phyloP scores from a whole-genome alignment of 2,888 invertebrate species.

The Agriopis aurantiaria region DNA sequence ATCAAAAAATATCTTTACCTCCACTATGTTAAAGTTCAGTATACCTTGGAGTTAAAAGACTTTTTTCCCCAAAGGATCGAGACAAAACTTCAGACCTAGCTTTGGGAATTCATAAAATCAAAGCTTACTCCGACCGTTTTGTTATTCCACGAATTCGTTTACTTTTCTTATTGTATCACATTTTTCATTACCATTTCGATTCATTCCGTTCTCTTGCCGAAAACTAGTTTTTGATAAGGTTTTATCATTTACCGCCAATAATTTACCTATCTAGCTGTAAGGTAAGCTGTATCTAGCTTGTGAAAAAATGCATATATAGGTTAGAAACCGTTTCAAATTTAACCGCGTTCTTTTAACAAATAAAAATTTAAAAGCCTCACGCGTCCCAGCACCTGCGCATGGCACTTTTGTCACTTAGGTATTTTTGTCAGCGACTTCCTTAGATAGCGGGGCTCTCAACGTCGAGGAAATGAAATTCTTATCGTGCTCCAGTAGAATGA shows the following conservation, averaged over 20 bases:
- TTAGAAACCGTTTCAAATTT: neutral
- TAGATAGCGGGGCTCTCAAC: conserved; percentile 79
- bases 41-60: conserved; percentile 43
- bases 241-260: neutral
- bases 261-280: too few relatives aligned
- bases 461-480: conserved; percentile 86
- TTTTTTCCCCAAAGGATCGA: conserved; percentile 69
- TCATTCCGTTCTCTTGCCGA: conserved; percentile 5
- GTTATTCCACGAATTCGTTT: conserved; percentile 70
- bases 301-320: neutral
- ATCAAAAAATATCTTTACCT: conserved; percentile 59
- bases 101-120: conserved; percentile 84
- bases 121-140: conserved; percentile 66
- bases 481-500: conserved; percentile 81
- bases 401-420: conserved; percentile 83
- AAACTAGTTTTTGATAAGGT: conserved; percentile 10
- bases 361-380: conserved; percentile 32
- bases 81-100: conserved; percentile 81
- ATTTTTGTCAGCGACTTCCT: conserved; percentile 84
- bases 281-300: too few relatives aligned
- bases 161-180: conserved; percentile 54
- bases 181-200: conserved; percentile 33
- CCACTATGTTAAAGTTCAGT: conserved; percentile 58
- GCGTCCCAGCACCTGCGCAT: conserved; percentile 66
- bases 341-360: conserved; percentile 16